Percentiles rank a stretch among this genome's conserved stretches.
Conservation (phyloP, 2,797 vertebrate species). For the Anableps anableps region DNA sequence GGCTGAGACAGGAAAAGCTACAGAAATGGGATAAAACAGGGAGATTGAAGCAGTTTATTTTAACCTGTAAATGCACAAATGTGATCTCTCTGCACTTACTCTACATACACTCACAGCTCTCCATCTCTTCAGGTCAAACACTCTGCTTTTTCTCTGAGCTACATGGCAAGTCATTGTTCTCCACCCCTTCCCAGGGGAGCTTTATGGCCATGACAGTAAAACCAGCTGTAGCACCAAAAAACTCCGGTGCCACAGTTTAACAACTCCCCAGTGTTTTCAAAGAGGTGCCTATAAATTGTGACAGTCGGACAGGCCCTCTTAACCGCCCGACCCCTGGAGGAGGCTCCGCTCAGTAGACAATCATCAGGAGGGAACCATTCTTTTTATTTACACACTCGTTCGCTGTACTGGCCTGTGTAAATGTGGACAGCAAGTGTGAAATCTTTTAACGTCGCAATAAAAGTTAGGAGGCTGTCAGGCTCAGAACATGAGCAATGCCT, state of each 20-base stretch:
- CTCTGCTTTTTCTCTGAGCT: conserved; percentile 32
- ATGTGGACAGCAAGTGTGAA: conserved; percentile 55
- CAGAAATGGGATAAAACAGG: conserved; percentile 32
- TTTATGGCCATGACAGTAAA: conserved; percentile 80
- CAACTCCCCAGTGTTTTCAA: conserved; percentile 73
- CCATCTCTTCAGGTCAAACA: conserved; percentile 27
- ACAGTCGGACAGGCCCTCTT: conserved; percentile 57
- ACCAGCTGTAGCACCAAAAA: conserved; percentile 80
- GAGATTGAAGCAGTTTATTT: conserved; percentile 25
- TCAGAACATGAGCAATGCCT: conserved; percentile 16
- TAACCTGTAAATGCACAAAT: conserved; percentile 50
- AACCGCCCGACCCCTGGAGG: conserved; percentile 60
- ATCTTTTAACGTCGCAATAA: conserved; percentile 50
- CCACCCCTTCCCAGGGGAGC: conserved; percentile 62
- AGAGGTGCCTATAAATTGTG: conserved; percentile 71
- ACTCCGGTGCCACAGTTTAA: conserved; percentile 64
- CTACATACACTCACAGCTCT: conserved; percentile 27
- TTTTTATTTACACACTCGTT: conserved; percentile 63
- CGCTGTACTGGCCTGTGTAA: conserved; percentile 38
- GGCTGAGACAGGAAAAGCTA: conserved; percentile 23
- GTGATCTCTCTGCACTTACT: conserved; percentile 36
- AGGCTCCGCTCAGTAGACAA: conserved; percentile 45
- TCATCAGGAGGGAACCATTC: conserved; percentile 51
- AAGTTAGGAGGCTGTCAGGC: conserved; percentile 34
- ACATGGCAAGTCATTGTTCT: conserved; percentile 59